Evolutionary conservation across 2,797 vertebrate genomes (phyloP).

Genomic region (Peromyscus melanophrys): DNA sequence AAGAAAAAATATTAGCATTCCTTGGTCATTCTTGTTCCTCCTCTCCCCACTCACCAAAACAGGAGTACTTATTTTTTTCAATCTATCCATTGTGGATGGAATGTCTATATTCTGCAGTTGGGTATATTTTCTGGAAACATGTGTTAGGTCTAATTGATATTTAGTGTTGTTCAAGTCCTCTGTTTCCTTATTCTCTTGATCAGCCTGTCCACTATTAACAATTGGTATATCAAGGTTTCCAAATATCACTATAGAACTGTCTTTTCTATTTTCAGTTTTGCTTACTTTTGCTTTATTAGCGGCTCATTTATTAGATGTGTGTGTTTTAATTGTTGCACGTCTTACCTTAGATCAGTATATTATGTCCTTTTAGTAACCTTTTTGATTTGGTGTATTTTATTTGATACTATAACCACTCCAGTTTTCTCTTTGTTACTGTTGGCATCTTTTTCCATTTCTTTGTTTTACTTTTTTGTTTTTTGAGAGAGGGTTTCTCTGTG

Average conservation of each 20-base stretch:
- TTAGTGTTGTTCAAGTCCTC: neutral
- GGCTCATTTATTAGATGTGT: neutral
- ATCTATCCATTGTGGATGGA: neutral
- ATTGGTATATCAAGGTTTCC: neutral
- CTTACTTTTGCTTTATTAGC: neutral
- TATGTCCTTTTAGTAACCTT: neutral
- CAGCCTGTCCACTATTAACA: neutral
- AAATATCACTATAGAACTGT: neutral
- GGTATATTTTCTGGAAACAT: neutral
- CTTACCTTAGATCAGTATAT: neutral
- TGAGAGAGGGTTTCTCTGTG: no score
- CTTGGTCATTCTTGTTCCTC: neutral
- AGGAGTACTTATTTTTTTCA: neutral
- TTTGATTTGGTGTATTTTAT: neutral
- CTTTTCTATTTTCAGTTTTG: neutral
- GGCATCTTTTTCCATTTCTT: no score
- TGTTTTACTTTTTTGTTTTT: no score
- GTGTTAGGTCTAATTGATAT: neutral
- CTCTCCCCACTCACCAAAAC: neutral
- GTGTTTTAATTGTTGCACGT: neutral
- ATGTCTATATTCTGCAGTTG: neutral
- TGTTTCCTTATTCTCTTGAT: neutral
- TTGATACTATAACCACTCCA: neutral
- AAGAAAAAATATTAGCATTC: slow-evolving; percentile 19
- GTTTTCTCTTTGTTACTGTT: neutral